Evolutionary conservation across 2,113 vertebrate species (phyloP).

Genomic region (Perca schrenkii): DNA sequence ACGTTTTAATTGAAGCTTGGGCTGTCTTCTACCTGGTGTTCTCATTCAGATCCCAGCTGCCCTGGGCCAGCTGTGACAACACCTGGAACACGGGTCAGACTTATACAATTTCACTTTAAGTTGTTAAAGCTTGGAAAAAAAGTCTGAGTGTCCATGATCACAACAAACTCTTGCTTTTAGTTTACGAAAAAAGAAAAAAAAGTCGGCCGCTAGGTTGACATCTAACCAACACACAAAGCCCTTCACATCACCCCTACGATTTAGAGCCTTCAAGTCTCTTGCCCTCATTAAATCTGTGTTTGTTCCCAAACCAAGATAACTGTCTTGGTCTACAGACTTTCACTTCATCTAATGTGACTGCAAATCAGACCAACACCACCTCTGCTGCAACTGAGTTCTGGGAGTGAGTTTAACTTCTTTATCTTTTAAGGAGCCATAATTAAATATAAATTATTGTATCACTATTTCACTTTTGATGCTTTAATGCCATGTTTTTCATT

Average conservation of each 20-base stretch:
- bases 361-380: constrained; percentile 41
- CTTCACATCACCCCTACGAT: too few relatives aligned
- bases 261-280: too few relatives aligned
- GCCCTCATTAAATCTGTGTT: too few relatives aligned
- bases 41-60: constrained; percentile 87
- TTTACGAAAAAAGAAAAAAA: too few relatives aligned
- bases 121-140: neutral
- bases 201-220: too few relatives aligned
- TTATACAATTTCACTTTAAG: neutral
- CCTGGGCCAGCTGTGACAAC: constrained; percentile 89
- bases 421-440: neutral
- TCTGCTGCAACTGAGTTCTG: constrained; percentile 75
- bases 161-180: too few relatives aligned
- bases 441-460: too few relatives aligned
- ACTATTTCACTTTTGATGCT: too few relatives aligned
- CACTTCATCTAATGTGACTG: constrained; percentile 4
- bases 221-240: too few relatives aligned
- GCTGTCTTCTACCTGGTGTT: constrained; percentile 90
- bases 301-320: constrained; percentile 2
- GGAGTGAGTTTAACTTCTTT: constrained; percentile 63
- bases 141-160: too few relatives aligned
- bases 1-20: constrained; percentile 90
- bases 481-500: too few relatives aligned
- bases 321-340: constrained; percentile 10
- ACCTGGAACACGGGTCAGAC: constrained; percentile 90